Evolutionary conservation across 2,888 invertebrate species (phyloP), one percentile per base, ranked within the genome.

Genomic region (Eupithecia centaureata): DNA sequence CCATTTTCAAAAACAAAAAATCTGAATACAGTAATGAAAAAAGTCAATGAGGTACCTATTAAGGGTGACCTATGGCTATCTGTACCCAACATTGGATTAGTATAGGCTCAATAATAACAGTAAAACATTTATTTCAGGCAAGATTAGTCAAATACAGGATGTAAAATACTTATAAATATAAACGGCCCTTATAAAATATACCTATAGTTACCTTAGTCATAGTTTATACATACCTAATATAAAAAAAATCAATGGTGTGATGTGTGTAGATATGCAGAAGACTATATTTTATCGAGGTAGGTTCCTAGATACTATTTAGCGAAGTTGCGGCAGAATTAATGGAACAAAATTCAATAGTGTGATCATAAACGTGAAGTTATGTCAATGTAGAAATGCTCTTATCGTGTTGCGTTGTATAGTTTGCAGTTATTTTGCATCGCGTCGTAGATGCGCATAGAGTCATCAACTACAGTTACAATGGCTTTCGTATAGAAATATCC

Each of bases 401-500:
- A 52, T 25, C 13, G 27, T 25, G 27, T 52, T 47, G 10, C 22
- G 52, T 27, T 52, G 52, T 27, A 27, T 25, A 13, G 52, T 27
- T 27, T 27, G 27, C 25, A 52, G 52, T 52, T 52, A 52, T 52
- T 52, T 15, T 15, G n/a, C 25, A n/a, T 28, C 18, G 56, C 27
- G 30, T 42, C 42, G 42, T 42, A n/a, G 56, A 13, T 30, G 32
- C n/a, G 28, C 56, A n/a, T 30, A 32, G 15, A 52, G 52, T 52
- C 27, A 52, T 52, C 52, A 52, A 52, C 5, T 15, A 52, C 52
- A 27, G 52, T 52, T 57, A 28, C 56, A 57, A 57, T 57, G 30
- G 18, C 28, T n/a, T 56, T 12, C 27, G 25, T 51, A 51, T 25
- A 52, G 52, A 52, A 27, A 52, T 15, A 52, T 27, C 15, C 15